These are phyloP conservation scores for Hypolimnas misippus DNA, from an alignment of 2,888 invertebrate genomes.

Conservation along the genomic window DNA sequence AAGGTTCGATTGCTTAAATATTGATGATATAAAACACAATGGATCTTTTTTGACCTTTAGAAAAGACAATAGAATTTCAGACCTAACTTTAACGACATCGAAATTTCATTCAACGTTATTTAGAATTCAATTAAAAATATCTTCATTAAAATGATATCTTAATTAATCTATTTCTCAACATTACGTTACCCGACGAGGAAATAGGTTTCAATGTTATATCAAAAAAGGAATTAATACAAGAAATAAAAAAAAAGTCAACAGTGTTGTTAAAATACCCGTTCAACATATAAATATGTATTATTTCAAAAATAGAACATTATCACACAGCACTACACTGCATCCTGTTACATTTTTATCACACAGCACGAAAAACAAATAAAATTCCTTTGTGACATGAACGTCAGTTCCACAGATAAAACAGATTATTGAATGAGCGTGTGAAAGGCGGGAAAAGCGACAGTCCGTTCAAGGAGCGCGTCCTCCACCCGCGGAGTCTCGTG, in stretches of 20 bases:
- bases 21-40: not conserved
- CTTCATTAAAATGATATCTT: no score
- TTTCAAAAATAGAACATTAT: not conserved
- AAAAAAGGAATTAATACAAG: not conserved
- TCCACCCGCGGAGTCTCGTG: constrained; percentile 18
- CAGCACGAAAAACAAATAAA: constrained; percentile 11
- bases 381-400: constrained; percentile 23
- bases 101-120: no score
- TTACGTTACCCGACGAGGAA: no score
- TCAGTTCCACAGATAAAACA: constrained; percentile 30
- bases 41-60: not conserved
- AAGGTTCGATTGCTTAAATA: constrained; percentile 1
- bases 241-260: not conserved
- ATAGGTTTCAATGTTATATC: no score
- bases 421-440: constrained; percentile 18
- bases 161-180: no score
- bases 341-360: constrained; percentile 28
- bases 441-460: constrained; percentile 26
- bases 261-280: not conserved
- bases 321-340: constrained; percentile 28
- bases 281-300: not conserved
- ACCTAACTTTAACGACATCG: no score
- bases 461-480: constrained; percentile 21
- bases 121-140: no score
- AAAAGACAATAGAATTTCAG: no score